phyloP scores from a whole-genome alignment of 2,113 vertebrate species.

The Naja naja region DNA sequence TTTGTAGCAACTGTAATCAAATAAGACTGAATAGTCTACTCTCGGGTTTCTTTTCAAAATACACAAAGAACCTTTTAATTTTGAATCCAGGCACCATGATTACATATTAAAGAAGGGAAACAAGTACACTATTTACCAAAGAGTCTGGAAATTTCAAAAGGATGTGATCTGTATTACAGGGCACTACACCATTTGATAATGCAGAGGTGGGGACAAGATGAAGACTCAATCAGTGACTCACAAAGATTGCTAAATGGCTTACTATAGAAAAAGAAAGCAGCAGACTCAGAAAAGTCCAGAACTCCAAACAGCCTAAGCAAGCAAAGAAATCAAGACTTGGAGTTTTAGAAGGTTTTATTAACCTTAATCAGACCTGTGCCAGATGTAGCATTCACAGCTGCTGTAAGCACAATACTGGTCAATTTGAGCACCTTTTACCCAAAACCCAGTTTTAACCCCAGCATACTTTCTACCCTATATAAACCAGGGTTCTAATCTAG shows the following conservation, averaged over 20 bases:
- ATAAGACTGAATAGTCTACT: constrained; percentile 22
- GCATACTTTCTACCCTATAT: background rate
- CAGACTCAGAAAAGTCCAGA: background rate
- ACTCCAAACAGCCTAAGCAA: background rate
- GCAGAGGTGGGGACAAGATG: background rate
- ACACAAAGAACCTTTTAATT: constrained; percentile 19
- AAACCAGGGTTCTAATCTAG: background rate
- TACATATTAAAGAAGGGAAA: background rate
- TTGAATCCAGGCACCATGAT: constrained; percentile 9
- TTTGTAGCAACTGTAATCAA: constrained; percentile 26
- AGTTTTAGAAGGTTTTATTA: background rate
- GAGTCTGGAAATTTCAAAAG: background rate
- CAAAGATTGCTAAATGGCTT: background rate
- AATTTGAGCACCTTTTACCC: background rate
- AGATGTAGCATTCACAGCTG: background rate
- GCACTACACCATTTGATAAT: background rate
- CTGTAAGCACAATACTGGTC: background rate
- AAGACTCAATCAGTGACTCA: background rate
- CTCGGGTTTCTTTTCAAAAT: constrained; percentile 23
- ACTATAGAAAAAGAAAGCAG: background rate
- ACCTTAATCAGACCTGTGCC: background rate
- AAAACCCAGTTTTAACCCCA: background rate
- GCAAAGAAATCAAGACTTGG: background rate
- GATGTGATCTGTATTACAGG: background rate
- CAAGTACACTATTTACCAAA: background rate